These are phyloP conservation scores for Leucosticte australis DNA, from an alignment of 2,113 vertebrate genomes.

Conservation along the genomic window DNA sequence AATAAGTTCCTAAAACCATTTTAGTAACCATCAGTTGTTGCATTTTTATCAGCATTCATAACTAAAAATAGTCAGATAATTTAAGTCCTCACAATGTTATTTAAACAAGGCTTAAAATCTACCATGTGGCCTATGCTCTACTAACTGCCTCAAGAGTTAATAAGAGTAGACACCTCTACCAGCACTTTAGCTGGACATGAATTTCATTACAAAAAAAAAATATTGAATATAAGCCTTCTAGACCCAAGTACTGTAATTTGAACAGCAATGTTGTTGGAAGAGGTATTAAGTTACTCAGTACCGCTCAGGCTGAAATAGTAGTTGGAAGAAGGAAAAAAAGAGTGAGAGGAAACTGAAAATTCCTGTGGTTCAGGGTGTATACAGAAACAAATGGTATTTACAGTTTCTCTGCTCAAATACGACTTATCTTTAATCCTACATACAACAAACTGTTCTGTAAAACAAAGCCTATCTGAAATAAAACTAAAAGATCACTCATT, in stretches of 20 bases:
- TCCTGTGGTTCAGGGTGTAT: slow-evolving; percentile 70
- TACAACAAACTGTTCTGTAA: neutral
- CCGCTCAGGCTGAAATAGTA: slow-evolving; percentile 14
- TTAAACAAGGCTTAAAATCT: neutral
- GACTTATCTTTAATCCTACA: slow-evolving; percentile 32
- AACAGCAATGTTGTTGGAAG: slow-evolving; percentile 48
- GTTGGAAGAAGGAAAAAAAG: slow-evolving; percentile 11
- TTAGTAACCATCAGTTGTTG: neutral
- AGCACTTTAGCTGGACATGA: neutral
- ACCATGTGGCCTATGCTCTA: neutral
- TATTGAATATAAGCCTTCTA: neutral
- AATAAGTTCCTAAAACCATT: neutral
- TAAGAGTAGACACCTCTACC: neutral
- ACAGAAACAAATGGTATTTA: slow-evolving; percentile 67
- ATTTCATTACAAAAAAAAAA: neutral
- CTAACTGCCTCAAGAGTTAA: neutral
- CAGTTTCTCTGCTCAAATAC: slow-evolving; percentile 44
- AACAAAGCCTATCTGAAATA: neutral
- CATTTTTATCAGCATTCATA: neutral
- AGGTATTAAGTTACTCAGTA: slow-evolving; percentile 48
- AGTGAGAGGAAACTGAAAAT: slow-evolving; percentile 67
- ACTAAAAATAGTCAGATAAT: neutral
- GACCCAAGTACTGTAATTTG: slow-evolving; percentile 47
- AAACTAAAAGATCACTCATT: neutral
- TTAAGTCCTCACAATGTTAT: neutral